These are phyloP conservation scores for Chrysocyon brachyurus DNA, from an alignment of 2,797 vertebrate species.

Conservation along the genomic window DNA sequence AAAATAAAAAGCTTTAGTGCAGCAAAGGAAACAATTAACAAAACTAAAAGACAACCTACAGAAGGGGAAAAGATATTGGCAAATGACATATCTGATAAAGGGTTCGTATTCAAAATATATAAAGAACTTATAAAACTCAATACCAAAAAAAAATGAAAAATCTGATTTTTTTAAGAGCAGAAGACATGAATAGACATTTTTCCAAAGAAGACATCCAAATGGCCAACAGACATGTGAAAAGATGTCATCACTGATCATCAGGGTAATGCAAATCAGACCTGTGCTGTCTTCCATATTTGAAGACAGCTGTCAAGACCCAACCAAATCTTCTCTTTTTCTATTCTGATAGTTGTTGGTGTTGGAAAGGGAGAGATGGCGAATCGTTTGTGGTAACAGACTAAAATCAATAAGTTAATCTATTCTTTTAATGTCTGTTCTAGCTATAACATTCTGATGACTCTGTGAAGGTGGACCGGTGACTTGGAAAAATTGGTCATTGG, in stretches of 20 bases:
- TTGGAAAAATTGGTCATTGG: constrained; percentile 24
- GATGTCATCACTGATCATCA: background rate
- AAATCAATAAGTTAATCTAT: background rate
- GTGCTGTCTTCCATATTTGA: background rate
- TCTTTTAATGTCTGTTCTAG: background rate
- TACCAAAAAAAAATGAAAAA: background rate
- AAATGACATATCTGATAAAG: background rate
- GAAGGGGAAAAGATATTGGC: background rate
- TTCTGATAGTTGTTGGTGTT: background rate
- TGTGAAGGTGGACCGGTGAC: background rate
- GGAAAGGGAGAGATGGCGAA: background rate
- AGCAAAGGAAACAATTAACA: background rate
- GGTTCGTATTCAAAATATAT: background rate
- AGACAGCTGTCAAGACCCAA: background rate
- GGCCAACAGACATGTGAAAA: background rate
- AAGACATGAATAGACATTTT: background rate
- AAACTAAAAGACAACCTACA: background rate
- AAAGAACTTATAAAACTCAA: background rate
- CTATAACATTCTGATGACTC: background rate
- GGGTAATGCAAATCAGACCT: background rate
- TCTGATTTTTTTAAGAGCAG: background rate
- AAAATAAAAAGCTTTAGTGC: background rate
- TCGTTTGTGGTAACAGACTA: background rate
- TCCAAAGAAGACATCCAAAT: background rate
- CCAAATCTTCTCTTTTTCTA: background rate